Conservation (phyloP, 23 tunicate genomes). For the Oikopleura albicans region DNA sequence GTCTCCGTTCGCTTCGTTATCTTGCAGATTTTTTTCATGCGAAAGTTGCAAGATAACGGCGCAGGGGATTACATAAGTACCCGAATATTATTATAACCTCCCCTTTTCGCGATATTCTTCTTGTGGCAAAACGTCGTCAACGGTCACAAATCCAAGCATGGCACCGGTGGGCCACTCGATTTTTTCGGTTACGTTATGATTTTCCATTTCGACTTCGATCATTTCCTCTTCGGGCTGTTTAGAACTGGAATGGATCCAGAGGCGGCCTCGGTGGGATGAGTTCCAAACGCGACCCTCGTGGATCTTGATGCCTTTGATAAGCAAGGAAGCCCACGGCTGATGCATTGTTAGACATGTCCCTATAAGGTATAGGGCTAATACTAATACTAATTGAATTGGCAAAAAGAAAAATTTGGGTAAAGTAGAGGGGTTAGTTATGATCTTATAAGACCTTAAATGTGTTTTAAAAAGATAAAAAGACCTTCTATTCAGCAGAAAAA, state of each 20-base stretch:
- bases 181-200: constrained; percentile 5
- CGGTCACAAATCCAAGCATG: constrained; percentile 72
- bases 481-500: neutral
- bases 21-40: no score
- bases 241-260: constrained; percentile 83
- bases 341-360: constrained; percentile 94
- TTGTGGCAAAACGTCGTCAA: constrained; percentile 60
- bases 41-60: no score
- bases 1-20: no score
- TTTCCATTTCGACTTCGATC: constrained; percentile 29
- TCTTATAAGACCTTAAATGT: neutral
- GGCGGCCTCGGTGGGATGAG: constrained; percentile 64
- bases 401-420: neutral
- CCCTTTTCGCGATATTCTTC: constrained; percentile 52
- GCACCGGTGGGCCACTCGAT: constrained; percentile 52
- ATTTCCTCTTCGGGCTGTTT: constrained; percentile 29
- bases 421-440: neutral
- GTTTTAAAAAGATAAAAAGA: neutral
- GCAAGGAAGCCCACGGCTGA: constrained; percentile 97
- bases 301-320: constrained; percentile 50
- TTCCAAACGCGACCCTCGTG: constrained; percentile 86
- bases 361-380: constrained; percentile 40
- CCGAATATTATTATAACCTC: no score
- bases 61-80: no score
- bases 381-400: constrained; percentile 47